phyloP scores from a whole-genome alignment of 2,888 invertebrate species.

The Ptychoptera contaminata region DNA sequence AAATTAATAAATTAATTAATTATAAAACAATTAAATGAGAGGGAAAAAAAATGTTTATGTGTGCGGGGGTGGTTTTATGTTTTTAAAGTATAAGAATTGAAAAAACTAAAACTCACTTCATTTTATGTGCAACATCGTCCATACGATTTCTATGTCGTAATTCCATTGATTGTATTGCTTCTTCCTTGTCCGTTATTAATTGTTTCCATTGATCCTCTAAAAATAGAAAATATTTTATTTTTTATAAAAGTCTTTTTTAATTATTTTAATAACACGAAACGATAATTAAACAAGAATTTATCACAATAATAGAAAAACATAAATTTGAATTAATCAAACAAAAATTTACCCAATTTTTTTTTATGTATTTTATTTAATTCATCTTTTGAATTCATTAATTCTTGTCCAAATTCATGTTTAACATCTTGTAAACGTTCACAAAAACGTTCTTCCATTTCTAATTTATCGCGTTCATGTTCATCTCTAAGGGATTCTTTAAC shows the following conservation, averaged over 20 bases:
- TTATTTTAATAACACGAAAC: too few relatives aligned
- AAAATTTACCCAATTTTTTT: slow-evolving; percentile 47
- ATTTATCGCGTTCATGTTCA: slow-evolving; percentile 51
- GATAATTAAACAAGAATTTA: too few relatives aligned
- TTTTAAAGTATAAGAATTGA: too few relatives aligned
- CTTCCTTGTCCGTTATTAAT: slow-evolving; percentile 38
- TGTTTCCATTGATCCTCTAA: slow-evolving; percentile 38
- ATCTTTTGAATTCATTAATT: slow-evolving; percentile 35
- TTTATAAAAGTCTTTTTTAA: slow-evolving; percentile 29
- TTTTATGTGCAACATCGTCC: slow-evolving; percentile 27
- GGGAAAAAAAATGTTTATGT: too few relatives aligned
- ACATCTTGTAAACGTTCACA: slow-evolving; percentile 40
- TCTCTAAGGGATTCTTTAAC: slow-evolving; percentile 18
- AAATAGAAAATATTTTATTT: not conserved
- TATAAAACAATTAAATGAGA: not conserved
- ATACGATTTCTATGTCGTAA: slow-evolving; percentile 34
- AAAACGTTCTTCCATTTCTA: slow-evolving; percentile 58
- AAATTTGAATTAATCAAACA: not conserved
- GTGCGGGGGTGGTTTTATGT: too few relatives aligned
- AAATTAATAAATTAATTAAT: not conserved
- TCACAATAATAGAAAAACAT: too few relatives aligned
- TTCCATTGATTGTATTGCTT: slow-evolving; percentile 36
- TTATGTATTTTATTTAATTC: slow-evolving; percentile 46
- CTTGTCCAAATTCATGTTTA: slow-evolving; percentile 28
- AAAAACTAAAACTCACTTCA: slow-evolving; percentile 30